Percentiles rank a stretch among this genome's conserved stretches.
Evolutionary conservation across 1,140 invertebrate species (phyloP).

Genomic region (Drosophila pectinifera): DNA sequence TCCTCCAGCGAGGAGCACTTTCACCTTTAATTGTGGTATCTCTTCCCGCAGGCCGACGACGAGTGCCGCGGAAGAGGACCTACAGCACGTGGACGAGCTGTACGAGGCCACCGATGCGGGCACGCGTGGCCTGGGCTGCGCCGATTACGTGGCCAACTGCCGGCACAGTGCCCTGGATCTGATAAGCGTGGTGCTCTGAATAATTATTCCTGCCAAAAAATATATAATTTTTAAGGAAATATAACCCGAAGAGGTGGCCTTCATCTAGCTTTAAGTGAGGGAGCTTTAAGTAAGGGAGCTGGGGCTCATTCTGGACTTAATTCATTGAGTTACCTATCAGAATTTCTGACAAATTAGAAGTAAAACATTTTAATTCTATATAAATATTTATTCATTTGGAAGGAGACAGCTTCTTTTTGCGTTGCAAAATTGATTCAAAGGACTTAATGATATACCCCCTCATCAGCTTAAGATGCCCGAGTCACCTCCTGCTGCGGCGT

Average conservation of each 20-base stretch:
- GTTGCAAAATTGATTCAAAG: constrained; percentile 11
- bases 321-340: no score
- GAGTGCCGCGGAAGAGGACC: constrained; percentile 56
- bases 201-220: background rate
- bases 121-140: constrained; percentile 58
- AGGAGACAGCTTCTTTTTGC: no score
- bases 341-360: no score
- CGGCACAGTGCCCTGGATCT: constrained; percentile 66
- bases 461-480: background rate
- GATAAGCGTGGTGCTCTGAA: constrained; percentile 67
- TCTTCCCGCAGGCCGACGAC: constrained; percentile 55
- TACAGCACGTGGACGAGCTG: constrained; percentile 60
- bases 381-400: background rate
- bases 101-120: constrained; percentile 60
- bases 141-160: constrained; percentile 67
- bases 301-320: no score
- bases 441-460: background rate
- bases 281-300: background rate
- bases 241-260: background rate
- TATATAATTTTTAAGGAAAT: background rate
- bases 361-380: no score
- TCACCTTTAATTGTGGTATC: constrained; percentile 54
- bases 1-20: background rate
- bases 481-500: constrained; percentile 50
- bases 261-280: background rate